phyloP scores from a whole-genome alignment of 2,797 vertebrate species.

The Pygocentrus nattereri region DNA sequence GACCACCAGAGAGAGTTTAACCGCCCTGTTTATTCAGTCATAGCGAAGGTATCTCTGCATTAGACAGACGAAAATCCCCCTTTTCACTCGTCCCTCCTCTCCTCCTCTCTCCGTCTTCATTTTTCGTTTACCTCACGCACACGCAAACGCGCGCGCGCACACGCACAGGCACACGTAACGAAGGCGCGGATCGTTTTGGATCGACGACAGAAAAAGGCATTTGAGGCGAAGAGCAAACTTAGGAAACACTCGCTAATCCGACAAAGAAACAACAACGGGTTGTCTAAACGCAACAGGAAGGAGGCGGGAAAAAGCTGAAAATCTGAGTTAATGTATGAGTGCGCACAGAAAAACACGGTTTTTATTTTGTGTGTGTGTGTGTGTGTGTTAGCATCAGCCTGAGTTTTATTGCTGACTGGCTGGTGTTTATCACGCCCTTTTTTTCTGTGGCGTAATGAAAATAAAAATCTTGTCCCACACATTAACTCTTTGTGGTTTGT shows the following conservation, averaged over 20 bases:
- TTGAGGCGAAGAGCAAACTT: constrained; percentile 28
- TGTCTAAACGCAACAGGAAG: not conserved
- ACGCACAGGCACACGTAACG: not conserved
- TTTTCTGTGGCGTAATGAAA: constrained; percentile 49
- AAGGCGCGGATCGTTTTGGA: not conserved
- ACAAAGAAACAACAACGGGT: not conserved
- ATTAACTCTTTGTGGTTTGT: constrained; percentile 54
- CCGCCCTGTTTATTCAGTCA: constrained; percentile 56
- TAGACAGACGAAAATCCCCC: not conserved
- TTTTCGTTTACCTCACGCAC: not conserved
- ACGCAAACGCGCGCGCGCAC: not conserved
- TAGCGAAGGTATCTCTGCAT: not conserved
- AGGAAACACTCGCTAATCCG: not conserved
- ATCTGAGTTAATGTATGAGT: not conserved
- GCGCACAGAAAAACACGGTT: not conserved
- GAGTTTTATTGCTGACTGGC: constrained; percentile 34
- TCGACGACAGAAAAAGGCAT: not conserved
- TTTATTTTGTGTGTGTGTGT: not conserved
- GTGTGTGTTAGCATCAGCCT: constrained; percentile 43
- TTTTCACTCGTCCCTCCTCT: not conserved
- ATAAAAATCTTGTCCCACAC: constrained; percentile 44
- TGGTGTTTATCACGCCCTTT: constrained; percentile 48
- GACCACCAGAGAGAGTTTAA: constrained; percentile 59
- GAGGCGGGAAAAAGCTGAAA: not conserved
- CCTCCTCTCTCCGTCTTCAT: not conserved